Conservation (phyloP, 2,797 vertebrate species). For the Oryzias sinensis region DNA sequence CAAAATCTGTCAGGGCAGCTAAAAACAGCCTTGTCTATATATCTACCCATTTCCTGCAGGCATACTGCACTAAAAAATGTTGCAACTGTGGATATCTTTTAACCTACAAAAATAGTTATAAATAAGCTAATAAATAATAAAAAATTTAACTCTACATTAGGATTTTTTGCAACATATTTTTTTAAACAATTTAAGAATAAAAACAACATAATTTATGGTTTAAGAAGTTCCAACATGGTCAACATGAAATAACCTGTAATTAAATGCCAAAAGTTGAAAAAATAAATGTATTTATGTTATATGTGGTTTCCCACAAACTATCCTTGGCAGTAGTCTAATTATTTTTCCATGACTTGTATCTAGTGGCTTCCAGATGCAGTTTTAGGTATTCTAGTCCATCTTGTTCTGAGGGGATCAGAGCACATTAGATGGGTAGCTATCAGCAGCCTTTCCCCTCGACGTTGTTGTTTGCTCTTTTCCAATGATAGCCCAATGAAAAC, state of each 20-base stretch:
- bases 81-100: too few species aligned
- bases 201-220: too few species aligned
- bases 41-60: too few species aligned
- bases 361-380: conserved; percentile 27
- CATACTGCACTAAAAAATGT: too few species aligned
- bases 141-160: too few species aligned
- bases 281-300: not conserved
- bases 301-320: conserved; percentile 3
- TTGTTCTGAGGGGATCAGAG: conserved; percentile 34
- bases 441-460: conserved; percentile 53
- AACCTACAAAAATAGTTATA: too few species aligned
- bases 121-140: too few species aligned
- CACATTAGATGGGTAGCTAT: conserved; percentile 54
- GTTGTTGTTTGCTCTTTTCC: conserved; percentile 67
- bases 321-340: conserved; percentile 4
- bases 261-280: not conserved
- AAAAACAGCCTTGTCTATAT: too few species aligned
- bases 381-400: conserved; percentile 24
- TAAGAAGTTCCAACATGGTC: too few species aligned
- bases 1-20: too few species aligned
- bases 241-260: not conserved
- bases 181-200: too few species aligned
- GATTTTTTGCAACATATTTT: too few species aligned
- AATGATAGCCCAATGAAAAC: conserved; percentile 74
- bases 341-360: conserved; percentile 20